Conservation (phyloP, 2,113 vertebrate species). For the Lophius piscatorius region DNA sequence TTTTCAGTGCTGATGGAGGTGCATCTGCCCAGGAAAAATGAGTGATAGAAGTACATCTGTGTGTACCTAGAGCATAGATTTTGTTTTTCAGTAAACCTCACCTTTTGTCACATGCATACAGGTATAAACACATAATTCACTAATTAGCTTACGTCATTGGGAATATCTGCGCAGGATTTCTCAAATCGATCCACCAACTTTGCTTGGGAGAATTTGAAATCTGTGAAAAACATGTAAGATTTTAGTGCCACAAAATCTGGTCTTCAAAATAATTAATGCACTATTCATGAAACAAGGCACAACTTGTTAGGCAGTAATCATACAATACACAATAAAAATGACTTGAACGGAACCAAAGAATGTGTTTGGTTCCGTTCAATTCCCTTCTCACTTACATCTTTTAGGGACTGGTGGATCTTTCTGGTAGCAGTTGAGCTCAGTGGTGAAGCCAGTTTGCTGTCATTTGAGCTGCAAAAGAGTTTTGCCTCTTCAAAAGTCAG, state of each 20-base stretch:
- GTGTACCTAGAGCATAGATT: slow-evolving; percentile 46
- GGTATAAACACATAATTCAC: neutral
- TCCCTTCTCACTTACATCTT: slow-evolving; percentile 42
- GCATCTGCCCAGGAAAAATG: slow-evolving; percentile 62
- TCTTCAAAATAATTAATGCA: no score
- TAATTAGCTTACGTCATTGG: slow-evolving; percentile 62
- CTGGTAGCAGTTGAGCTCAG: slow-evolving; percentile 62
- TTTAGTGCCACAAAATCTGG: neutral
- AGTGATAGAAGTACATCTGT: slow-evolving; percentile 43
- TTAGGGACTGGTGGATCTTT: slow-evolving; percentile 56
- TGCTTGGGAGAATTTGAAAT: neutral
- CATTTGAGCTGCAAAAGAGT: slow-evolving; percentile 83
- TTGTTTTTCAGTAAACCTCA: slow-evolving; percentile 2
- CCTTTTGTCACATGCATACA: neutral
- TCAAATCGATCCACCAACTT: slow-evolving; percentile 74
- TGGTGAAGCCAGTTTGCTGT: slow-evolving; percentile 85
- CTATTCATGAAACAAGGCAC: no score
- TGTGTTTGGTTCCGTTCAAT: no score
- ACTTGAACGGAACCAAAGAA: no score
- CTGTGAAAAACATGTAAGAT: slow-evolving; percentile 43
- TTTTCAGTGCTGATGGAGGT: slow-evolving; percentile 49
- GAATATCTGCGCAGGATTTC: slow-evolving; percentile 27
- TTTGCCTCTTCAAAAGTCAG: slow-evolving; percentile 86
- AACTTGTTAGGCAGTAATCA: no score
- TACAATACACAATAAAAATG: no score